Base-by-base conservation (phyloP, 2,113 vertebrate genomes). In the Carassius auratus region DNA sequence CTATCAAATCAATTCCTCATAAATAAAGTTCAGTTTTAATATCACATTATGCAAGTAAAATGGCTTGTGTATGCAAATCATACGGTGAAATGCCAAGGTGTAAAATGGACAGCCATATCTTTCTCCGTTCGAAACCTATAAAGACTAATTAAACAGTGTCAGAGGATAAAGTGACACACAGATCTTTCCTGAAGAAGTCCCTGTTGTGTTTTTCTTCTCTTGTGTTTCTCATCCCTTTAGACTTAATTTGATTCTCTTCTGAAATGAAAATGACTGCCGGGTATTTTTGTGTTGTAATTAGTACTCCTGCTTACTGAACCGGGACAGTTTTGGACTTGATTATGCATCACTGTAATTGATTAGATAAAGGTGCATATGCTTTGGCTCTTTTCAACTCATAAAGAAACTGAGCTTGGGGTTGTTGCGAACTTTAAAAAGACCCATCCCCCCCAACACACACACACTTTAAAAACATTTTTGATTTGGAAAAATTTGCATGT, bases 131-230 rank as follows among this genome's bases (percentile, higher is more conserved):
- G 84, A 87, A 88, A 73, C 12, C n/a, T n/a, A 73, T 59, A 88
- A 88, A 87, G 86, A 83, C 89, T 88, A 91, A 90, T 91, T 89
- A 89, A 82, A 74, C 45, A 48, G 62, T 77, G 48, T 85, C 57
- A 85, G 13, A 45, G 66, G 50, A 45, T 48, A 78, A 80, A 5
- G 12, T 62, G 36, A 42, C n/a, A 3, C n/a, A 81, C n/a, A 5
- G n/a, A 30, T 30, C 42, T 42, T 14, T 30, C 59, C 36, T 80
- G 57, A 36, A 64, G 52, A 55, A 61, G 19, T n/a, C 55, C 76
- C 73, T 80, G 57, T 26, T 80, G 76, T 62, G 33, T 79, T 59
- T 79, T 13, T 50, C 45, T 45, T 42, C 69, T 73, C 36, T 21
- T 45, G 69, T 73, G 69, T 13, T 73, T 76, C 73, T 52, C 19